These are phyloP conservation scores for Eurypyga helias DNA, from an alignment of 2,113 vertebrate species.

Conservation along the genomic window DNA sequence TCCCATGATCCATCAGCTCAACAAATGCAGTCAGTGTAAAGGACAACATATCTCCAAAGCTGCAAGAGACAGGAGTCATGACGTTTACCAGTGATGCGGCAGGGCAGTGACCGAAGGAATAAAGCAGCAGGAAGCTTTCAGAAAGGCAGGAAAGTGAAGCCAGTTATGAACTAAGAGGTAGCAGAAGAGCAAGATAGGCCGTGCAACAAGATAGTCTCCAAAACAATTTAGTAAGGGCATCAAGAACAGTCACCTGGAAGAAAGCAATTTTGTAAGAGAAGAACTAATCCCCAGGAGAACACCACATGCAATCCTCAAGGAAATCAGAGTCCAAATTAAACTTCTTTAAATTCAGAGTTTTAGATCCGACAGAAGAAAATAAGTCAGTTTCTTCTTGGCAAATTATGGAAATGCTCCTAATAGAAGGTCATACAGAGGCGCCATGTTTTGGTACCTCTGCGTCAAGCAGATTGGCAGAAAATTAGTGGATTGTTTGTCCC, in stretches of 20 bases:
- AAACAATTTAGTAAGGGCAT: neutral
- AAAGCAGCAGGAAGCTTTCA: slow-evolving; percentile 29
- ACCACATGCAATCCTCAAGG: neutral
- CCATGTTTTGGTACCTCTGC: neutral
- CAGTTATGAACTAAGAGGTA: slow-evolving; percentile 8
- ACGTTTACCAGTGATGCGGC: slow-evolving; percentile 43
- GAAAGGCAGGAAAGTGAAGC: slow-evolving; percentile 20
- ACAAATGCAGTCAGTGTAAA: slow-evolving; percentile 98
- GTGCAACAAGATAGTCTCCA: neutral
- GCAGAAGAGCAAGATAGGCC: slow-evolving; percentile 40
- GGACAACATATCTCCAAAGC: slow-evolving; percentile 97
- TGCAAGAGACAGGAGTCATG: slow-evolving; percentile 77
- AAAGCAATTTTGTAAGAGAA: neutral
- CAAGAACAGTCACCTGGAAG: neutral
- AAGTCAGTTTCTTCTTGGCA: neutral
- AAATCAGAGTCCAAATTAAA: neutral
- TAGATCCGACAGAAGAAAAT: neutral
- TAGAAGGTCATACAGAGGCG: neutral
- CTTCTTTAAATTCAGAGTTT: neutral
- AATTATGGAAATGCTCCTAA: neutral
- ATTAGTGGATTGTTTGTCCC: neutral
- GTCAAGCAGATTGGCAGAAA: neutral
- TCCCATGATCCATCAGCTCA: slow-evolving; percentile 99
- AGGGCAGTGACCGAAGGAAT: neutral
- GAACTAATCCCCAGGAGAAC: neutral